These are phyloP conservation scores for Micronycteris hirsuta DNA, from an alignment of 2,113 vertebrate species.

Conservation along the genomic window DNA sequence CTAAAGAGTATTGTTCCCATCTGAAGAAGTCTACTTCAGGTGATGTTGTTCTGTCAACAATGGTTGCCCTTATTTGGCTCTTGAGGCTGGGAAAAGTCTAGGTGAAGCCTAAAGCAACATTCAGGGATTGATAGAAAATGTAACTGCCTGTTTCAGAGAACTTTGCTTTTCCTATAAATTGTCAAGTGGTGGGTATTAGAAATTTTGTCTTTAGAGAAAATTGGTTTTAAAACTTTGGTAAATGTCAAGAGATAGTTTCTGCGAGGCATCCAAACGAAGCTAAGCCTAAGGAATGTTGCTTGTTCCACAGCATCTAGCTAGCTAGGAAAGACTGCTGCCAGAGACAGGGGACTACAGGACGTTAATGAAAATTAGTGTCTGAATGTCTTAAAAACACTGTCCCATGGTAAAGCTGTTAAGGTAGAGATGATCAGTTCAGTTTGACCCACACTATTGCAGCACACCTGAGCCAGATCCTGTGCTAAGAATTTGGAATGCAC, in stretches of 20 bases:
- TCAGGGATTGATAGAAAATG: not conserved
- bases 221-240: not conserved
- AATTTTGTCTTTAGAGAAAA: not conserved
- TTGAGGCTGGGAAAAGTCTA: not conserved
- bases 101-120: not conserved
- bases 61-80: not conserved
- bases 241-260: not conserved
- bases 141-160: not conserved
- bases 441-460: not conserved
- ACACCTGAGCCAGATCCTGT: not conserved
- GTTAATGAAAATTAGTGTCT: constrained; percentile 1
- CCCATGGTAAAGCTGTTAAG: not conserved
- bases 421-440: not conserved
- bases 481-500: not conserved
- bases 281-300: not conserved
- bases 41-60: not conserved
- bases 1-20: not conserved
- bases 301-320: not conserved
- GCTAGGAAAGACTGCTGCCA: not conserved
- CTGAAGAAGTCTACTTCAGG: not conserved
- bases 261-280: not conserved
- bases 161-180: constrained; percentile 10
- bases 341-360: not conserved
- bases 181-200: not conserved
- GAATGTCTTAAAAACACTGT: not conserved